phyloP scores from a whole-genome alignment of 1,140 invertebrate genomes.

The Drosophila nigromelanica region DNA sequence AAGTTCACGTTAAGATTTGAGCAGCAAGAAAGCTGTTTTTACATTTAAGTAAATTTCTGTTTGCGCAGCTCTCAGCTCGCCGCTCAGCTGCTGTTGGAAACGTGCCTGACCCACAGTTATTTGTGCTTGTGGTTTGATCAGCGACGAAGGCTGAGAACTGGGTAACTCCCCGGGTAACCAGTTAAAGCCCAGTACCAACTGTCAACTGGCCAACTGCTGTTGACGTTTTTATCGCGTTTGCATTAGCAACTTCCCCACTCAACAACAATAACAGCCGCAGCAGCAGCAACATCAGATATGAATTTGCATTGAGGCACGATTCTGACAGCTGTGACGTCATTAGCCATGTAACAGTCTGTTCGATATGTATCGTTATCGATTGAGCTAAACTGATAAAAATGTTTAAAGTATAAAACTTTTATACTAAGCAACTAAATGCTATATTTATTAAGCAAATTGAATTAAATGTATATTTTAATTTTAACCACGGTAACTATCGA shows the following conservation, averaged over 20 bases:
- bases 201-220: slow-evolving; percentile 28
- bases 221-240: slow-evolving; percentile 33
- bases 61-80: background rate
- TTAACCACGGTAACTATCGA: background rate
- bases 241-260: background rate
- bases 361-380: slow-evolving; percentile 23
- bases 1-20: slow-evolving; percentile 14
- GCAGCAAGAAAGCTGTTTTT: slow-evolving; percentile 16
- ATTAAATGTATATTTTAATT: no score
- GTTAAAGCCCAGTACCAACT: slow-evolving; percentile 11
- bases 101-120: slow-evolving; percentile 17
- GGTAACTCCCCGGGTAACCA: slow-evolving; percentile 22
- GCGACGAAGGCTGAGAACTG: slow-evolving; percentile 26
- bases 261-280: background rate
- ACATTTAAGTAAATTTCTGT: slow-evolving; percentile 26
- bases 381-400: background rate
- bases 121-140: slow-evolving; percentile 10
- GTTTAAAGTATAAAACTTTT: background rate
- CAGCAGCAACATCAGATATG: slow-evolving; percentile 4
- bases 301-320: slow-evolving; percentile 45
- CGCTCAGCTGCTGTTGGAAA: slow-evolving; percentile 2
- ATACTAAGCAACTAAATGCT: background rate
- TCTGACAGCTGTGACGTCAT: slow-evolving; percentile 30
- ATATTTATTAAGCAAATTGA: no score
- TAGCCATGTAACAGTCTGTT: background rate